These are phyloP conservation scores for Neogale vison DNA, from an alignment of 2,113 vertebrate species.

Conservation along the genomic window DNA sequence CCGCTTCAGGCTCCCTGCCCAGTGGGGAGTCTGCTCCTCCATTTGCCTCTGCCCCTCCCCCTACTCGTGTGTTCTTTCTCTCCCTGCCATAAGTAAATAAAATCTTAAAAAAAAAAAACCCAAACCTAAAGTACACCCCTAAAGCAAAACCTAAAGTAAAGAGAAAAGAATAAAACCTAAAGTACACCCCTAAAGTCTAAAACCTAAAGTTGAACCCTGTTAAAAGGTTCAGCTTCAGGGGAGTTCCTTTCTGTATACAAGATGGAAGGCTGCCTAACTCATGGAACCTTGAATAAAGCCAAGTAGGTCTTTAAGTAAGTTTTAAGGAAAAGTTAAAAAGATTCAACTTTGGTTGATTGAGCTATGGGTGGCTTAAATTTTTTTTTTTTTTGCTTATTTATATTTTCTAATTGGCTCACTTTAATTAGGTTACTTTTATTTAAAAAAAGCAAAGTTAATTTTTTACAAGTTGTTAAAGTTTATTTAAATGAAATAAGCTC, in stretches of 20 bases:
- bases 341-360: neutral
- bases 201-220: neutral
- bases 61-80: no score
- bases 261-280: neutral
- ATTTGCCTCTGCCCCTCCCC: no score
- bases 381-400: neutral
- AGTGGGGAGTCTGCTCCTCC: no score
- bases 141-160: no score
- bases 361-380: neutral
- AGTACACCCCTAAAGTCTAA: neutral
- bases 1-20: no score
- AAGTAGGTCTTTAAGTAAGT: neutral
- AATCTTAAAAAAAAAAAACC: no score
- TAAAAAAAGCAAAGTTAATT: neutral
- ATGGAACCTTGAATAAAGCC: neutral
- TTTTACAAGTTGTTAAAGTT: neutral
- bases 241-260: neutral
- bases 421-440: neutral
- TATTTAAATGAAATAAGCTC: neutral
- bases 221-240: neutral
- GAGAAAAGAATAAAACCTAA: neutral
- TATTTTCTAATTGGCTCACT: neutral
- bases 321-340: neutral
- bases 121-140: neutral
- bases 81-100: no score